Conservation (phyloP, 2,113 vertebrate species). For the Phoenicopterus ruber region DNA sequence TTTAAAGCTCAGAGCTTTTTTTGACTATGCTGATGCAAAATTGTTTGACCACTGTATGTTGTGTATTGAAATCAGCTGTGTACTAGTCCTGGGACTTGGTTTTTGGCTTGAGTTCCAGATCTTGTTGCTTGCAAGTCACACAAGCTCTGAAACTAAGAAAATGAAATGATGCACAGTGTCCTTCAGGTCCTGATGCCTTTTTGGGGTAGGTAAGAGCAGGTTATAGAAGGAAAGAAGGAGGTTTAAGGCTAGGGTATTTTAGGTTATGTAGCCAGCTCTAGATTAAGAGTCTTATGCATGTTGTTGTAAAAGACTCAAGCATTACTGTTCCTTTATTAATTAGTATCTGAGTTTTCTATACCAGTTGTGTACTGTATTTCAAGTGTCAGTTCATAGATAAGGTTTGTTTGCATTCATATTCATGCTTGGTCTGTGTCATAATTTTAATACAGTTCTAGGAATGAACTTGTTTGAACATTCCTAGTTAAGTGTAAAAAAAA, state of each 20-base stretch:
- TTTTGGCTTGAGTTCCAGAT: not conserved
- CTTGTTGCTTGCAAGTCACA: not conserved
- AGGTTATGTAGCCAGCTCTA: not conserved
- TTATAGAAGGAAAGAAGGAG: not conserved
- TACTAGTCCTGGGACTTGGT: fast-evolving
- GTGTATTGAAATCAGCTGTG: not conserved
- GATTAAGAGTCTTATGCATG: not conserved
- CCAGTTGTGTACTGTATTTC: not conserved
- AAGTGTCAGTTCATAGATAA: not conserved
- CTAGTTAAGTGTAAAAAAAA: not conserved
- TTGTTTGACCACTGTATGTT: fast-evolving
- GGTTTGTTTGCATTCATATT: not conserved
- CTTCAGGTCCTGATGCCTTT: not conserved
- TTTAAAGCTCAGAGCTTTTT: not conserved
- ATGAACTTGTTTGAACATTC: not conserved
- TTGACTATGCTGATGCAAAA: not conserved
- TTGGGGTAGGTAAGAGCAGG: not conserved
- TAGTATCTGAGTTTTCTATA: not conserved
- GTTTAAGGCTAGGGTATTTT: not conserved
- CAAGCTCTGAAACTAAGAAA: not conserved
- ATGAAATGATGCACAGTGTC: not conserved
- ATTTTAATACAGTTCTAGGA: not conserved
- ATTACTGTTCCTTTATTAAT: not conserved
- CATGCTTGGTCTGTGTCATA: not conserved
- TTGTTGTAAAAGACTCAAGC: not conserved